Evolutionary conservation across 2,888 invertebrate species (phyloP), one percentile per base, ranked within the genome.

Genomic region (Idaea aversata): DNA sequence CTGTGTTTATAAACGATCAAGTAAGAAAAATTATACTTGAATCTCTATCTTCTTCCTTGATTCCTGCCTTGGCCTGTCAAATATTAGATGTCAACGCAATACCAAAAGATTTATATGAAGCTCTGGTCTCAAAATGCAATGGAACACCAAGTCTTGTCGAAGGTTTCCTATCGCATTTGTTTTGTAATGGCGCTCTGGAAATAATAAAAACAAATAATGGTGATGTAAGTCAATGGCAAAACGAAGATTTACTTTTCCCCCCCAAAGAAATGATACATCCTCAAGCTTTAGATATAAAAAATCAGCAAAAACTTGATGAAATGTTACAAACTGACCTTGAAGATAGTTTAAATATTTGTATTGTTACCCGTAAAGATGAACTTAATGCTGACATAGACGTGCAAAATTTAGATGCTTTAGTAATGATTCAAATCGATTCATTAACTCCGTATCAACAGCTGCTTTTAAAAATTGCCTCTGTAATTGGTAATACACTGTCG

Each of bases 391-490:
- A 91, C 65, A 82, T 90, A 62, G 87, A 89, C 71, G 82, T 81
- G 15, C 87, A 91, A 79, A 93, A 91, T 75, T 69, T 91, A 63
- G 90, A 93, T 70, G 90, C 93, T 15, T 80, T 93, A 67, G 87
- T 93, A 69, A 90, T 93, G 88, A 93, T 94, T 70, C 90, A 93
- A 79, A 93, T 94, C 69, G 94, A 94, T 80, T 91, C 93, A n/a
- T 86, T 94, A 61, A 93, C 93, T 5, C 91, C 94, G 0, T 94
- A 94, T 76, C 94, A 95, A 77, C 95, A 95, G 74, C 80, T 94
- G 64, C 83, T 95, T 61, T 81, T 95, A 15, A 95, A 94, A 82
- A 94, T 94, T 66, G 94, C 94, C 6, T 92, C 95, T 0, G 93
- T 94, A 0, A 85, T 95, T 57, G 95, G 95, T 0, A 87, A 90